Evolutionary conservation across 2,113 vertebrate species (phyloP).

Genomic region (Antechinus stuartii): DNA sequence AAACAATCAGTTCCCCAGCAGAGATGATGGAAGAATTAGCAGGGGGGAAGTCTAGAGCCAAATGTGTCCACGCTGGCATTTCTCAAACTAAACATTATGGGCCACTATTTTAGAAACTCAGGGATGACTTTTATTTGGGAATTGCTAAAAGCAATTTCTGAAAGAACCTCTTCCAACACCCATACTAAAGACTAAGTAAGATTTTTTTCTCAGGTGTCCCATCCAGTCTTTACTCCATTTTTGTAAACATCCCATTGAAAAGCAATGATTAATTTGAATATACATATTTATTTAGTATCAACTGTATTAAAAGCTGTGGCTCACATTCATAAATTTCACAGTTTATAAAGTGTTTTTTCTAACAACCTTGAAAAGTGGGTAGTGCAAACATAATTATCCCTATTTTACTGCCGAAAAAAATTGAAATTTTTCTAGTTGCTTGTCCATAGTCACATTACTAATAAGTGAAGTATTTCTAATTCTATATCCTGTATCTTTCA

Average conservation of each 20-base stretch:
- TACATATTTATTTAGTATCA: neutral
- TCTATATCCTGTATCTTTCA: neutral
- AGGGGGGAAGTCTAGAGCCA: neutral
- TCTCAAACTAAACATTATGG: neutral
- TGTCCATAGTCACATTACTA: neutral
- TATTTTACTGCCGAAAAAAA: neutral
- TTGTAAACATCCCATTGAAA: neutral
- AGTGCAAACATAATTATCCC: neutral
- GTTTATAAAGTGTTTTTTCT: neutral
- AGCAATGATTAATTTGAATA: neutral
- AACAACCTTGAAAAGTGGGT: neutral
- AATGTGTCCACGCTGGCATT: neutral
- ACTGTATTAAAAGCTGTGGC: neutral
- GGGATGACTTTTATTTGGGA: neutral
- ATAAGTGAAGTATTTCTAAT: neutral
- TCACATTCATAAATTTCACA: neutral
- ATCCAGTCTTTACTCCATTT: neutral
- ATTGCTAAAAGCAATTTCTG: neutral
- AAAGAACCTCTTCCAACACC: neutral
- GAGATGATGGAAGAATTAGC: neutral
- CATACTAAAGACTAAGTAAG: neutral
- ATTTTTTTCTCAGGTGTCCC: neutral
- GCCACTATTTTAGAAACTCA: neutral
- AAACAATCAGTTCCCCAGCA: neutral
- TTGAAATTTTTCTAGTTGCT: neutral